phyloP scores from a whole-genome alignment of 1,140 invertebrate genomes.

The Phymorhynchus buccinoides region DNA sequence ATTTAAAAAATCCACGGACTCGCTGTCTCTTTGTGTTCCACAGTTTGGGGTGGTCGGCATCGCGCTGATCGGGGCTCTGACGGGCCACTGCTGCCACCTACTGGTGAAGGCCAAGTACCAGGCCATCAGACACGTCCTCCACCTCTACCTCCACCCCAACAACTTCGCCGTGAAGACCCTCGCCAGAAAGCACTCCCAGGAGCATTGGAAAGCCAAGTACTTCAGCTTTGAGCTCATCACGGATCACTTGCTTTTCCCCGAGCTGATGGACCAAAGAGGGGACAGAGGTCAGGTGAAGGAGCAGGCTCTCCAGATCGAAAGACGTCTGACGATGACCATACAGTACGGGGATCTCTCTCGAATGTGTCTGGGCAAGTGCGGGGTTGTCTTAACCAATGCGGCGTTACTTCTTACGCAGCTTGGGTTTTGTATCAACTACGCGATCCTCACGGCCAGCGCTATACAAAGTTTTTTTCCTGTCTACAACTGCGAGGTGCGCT shows the following conservation, averaged over 20 bases:
- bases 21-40: conserved; percentile 43
- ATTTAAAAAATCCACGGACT: too few relatives aligned
- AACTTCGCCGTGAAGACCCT: neutral
- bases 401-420: conserved; percentile 66
- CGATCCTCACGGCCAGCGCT: conserved; percentile 69
- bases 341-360: conserved; percentile 67
- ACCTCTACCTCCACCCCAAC: conserved; percentile 9
- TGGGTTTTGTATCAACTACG: conserved; percentile 66
- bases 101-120: conserved; percentile 67
- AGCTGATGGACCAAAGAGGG: neutral
- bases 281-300: neutral
- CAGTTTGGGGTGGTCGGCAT: conserved; percentile 64
- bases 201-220: too few relatives aligned
- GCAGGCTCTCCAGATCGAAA: neutral
- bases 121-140: conserved; percentile 48
- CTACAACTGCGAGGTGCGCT: neutral
- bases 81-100: conserved; percentile 67
- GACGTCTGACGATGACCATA: conserved; percentile 50
- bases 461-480: conserved; percentile 59
- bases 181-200: neutral
- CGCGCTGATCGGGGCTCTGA: conserved; percentile 60
- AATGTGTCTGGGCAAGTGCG: conserved; percentile 57
- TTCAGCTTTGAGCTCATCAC: neutral
- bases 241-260: neutral
- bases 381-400: conserved; percentile 59